Percentiles rank a stretch among this genome's conserved stretches.
phyloP scores from a whole-genome alignment of 2,113 vertebrate species.

The Esox niger region DNA sequence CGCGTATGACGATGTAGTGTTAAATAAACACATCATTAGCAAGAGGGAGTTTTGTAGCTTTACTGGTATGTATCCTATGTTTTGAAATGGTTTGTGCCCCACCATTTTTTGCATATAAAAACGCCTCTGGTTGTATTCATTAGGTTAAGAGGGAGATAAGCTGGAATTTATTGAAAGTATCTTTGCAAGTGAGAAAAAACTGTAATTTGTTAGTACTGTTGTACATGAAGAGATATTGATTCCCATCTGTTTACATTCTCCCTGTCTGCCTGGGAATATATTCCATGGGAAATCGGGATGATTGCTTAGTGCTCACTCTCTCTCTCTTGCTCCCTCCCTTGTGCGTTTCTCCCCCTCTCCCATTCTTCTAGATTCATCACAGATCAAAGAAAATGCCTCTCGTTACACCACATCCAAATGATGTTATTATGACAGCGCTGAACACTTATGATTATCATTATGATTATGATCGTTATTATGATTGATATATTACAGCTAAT shows the following conservation, averaged over 20 bases:
- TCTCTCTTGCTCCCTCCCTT: too few species aligned
- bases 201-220: neutral
- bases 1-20: too few species aligned
- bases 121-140: too few species aligned
- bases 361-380: constrained; percentile 56
- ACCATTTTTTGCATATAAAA: too few species aligned
- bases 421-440: constrained; percentile 57
- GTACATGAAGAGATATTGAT: neutral
- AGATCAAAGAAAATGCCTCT: constrained; percentile 59
- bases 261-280: neutral
- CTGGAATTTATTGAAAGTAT: too few species aligned
- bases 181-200: too few species aligned
- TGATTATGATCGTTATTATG: constrained; percentile 68
- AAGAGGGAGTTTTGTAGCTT: too few species aligned
- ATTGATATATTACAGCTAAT: constrained; percentile 70
- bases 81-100: too few species aligned
- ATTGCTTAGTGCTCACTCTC: constrained; percentile 33
- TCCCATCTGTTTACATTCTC: neutral
- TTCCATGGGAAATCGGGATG: constrained; percentile 39
- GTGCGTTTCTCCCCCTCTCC: neutral
- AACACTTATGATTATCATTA: constrained; percentile 34
- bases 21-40: too few species aligned
- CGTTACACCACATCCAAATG: constrained; percentile 53
- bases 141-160: too few species aligned
- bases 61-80: too few species aligned